Evolutionary conservation across 2,113 vertebrate genomes (phyloP), one percentile per base, ranked within the genome.

Genomic region (Phycodurus eques): DNA sequence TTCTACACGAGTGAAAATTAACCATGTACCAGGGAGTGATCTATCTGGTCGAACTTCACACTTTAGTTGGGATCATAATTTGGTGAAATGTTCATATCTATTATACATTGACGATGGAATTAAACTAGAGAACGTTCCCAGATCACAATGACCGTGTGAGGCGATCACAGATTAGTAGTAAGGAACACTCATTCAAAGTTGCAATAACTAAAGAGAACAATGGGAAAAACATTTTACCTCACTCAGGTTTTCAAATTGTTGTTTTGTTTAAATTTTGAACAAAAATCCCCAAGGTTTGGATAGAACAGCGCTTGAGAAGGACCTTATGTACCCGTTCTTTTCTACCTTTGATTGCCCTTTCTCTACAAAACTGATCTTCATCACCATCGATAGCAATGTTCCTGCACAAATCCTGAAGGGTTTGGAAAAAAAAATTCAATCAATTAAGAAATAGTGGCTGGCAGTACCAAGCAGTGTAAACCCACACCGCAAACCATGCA

Each of bases 21-120:
- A 61, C 59, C 31, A 61, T 35, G 59, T 35, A 61, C 59, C 8
- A 35, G 35, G 33, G 59, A 61, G 31, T 61, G 59, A 61, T 61
- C 31, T 17, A 61, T 61, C 59, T 35, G 7, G 35, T 3, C 31
- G 31, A 61, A 33, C 59, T 61, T 61, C 64, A 66, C 43, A 47
- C 14, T 46, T 46, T 12, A 17, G 44, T 66, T 27, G 44, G 31
- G 5, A 35, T 5, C 59, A 8, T 31, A 22, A 66, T 47, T 47
- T 19, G 64, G 8, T 9, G 8, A 27, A 47, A 47, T 47, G 44
- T 27, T 17, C 6, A 15, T 31, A 66, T 47, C 44, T 66, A 46
- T 66, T 66, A 66, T 47, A 27, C 22, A 66, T 47, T 66, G 64
- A 66, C 64, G 20, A 17, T 27, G n/a, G 63, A n/a, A 65, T 44